A percentile compares a stretch with the other conserved stretches of the same genome.
phyloP scores from a whole-genome alignment of 2,888 invertebrate genomes.

The Erebia ligea region DNA sequence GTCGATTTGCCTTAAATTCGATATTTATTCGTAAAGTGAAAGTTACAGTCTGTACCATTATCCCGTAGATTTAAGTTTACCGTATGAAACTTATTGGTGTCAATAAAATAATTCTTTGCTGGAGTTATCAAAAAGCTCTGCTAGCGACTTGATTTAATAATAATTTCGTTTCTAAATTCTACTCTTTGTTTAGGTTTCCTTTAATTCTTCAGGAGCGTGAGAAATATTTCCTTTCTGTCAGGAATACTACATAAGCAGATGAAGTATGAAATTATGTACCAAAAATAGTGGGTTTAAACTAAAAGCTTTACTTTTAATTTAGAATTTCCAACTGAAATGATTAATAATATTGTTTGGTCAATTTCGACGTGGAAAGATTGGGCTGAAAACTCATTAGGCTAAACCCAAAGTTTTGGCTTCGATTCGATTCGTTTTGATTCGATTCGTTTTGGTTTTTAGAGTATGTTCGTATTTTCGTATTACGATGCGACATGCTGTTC shows the following conservation, averaged over 20 bases:
- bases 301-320: neutral
- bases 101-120: neutral
- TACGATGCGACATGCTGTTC: too few species aligned
- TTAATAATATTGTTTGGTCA: too few species aligned
- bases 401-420: too few species aligned
- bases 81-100: conserved; percentile 8
- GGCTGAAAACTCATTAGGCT: too few species aligned
- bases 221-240: neutral
- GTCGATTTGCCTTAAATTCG: conserved; percentile 13
- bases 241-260: neutral
- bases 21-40: conserved; percentile 3
- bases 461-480: too few species aligned
- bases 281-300: neutral
- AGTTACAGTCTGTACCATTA: neutral
- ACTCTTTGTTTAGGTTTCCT: too few species aligned
- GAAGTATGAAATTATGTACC: neutral
- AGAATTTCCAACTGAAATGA: conserved; percentile 9
- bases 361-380: too few species aligned
- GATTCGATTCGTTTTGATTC: too few species aligned
- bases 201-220: too few species aligned
- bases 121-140: neutral
- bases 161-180: too few species aligned
- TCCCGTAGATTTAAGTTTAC: neutral
- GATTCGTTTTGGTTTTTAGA: too few species aligned
- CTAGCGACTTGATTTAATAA: too few species aligned